Conservation (phyloP, 2,797 vertebrate species). For the Strix occidentalis region DNA sequence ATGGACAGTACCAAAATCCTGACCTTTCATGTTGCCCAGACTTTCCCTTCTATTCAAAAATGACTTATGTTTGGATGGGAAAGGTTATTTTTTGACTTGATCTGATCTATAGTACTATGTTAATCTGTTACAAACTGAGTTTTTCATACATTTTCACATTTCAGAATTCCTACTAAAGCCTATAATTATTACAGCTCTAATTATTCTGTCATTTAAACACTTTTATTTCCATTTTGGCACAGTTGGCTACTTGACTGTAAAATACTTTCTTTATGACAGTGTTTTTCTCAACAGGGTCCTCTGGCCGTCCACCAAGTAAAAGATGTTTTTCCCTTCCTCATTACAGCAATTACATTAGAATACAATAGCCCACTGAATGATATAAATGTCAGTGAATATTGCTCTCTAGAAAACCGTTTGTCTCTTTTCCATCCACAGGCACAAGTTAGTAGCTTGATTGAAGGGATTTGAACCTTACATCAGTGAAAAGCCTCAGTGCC, state of each 20-base stretch:
- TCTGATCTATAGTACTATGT: not conserved
- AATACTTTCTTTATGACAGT: not conserved
- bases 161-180: constrained; percentile 16
- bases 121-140: not conserved
- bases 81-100: constrained; percentile 3
- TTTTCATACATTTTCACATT: constrained; percentile 16
- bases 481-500: not conserved
- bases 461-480: constrained; percentile 15
- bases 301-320: constrained; percentile 21
- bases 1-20: not conserved
- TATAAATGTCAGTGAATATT: not conserved
- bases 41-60: not conserved
- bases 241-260: not conserved
- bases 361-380: not conserved
- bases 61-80: not conserved
- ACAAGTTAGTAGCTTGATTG: not conserved
- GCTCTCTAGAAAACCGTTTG: not conserved
- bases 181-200: constrained; percentile 10
- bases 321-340: constrained; percentile 14
- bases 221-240: constrained; percentile 30
- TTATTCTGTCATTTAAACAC: constrained; percentile 50
- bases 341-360: constrained; percentile 11
- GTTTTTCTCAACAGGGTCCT: not conserved
- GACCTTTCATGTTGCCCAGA: not conserved
- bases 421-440: not conserved